Conservation (phyloP, 2,888 invertebrate species). For the Lottia scabra region DNA sequence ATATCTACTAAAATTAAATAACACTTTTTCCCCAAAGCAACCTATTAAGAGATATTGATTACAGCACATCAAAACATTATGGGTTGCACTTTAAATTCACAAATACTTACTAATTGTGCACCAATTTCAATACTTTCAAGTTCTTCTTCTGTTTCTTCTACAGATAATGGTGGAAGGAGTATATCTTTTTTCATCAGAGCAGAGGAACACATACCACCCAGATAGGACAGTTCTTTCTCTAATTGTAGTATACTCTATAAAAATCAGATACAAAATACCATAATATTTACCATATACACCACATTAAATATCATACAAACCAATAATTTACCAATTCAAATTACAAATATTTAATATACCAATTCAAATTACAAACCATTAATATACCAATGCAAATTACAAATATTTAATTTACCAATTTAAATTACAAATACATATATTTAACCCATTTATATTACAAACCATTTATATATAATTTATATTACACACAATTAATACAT, state of each 20-base stretch:
- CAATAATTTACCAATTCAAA: no score
- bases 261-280: not conserved
- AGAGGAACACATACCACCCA: conserved; percentile 92
- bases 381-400: no score
- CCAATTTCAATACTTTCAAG: conserved; percentile 79
- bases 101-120: conserved; percentile 69
- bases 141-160: conserved; percentile 78
- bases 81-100: not conserved
- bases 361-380: not conserved
- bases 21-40: no score
- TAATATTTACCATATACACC: not conserved
- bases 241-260: conserved; percentile 73
- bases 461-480: no score
- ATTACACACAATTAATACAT: not conserved
- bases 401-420: no score
- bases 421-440: not conserved
- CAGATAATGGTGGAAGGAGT: conserved; percentile 74
- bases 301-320: not conserved
- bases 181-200: conserved; percentile 88
- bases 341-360: not conserved
- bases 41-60: no score
- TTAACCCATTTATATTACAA: not conserved
- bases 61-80: no score
- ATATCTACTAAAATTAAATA: no score
- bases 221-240: conserved; percentile 89